These are phyloP conservation scores for Actinernus sp. DNA, from an alignment of 92 coral and sea anemone genomes.

Conservation along the genomic window DNA sequence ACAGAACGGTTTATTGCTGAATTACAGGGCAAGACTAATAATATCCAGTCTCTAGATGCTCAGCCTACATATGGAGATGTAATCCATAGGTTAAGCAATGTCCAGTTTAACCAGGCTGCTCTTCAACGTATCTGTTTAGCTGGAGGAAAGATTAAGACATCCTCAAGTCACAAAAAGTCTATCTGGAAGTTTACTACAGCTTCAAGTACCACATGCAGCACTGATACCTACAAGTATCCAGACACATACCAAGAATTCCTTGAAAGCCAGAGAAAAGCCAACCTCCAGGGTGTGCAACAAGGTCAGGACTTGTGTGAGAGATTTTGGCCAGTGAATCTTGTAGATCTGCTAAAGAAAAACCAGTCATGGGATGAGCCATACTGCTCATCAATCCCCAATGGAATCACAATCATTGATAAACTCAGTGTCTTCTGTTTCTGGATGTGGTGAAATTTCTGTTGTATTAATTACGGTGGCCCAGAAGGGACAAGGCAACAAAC, in stretches of 20 bases:
- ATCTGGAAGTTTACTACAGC: slow-evolving; percentile 1
- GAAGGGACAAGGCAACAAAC: too few species aligned
- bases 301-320: slow-evolving; percentile 22
- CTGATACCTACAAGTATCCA: slow-evolving; percentile 13
- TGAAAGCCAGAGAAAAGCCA: slow-evolving; percentile 10
- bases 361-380: slow-evolving; percentile 19
- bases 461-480: too few species aligned
- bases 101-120: slow-evolving; percentile 8
- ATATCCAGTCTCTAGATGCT: slow-evolving; percentile 19
- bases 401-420: background rate
- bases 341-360: background rate
- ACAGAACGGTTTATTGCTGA: slow-evolving; percentile 31
- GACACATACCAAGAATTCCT: slow-evolving; percentile 13
- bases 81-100: background rate
- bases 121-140: background rate
- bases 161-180: background rate
- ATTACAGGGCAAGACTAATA: slow-evolving; percentile 28
- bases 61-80: slow-evolving; percentile 28
- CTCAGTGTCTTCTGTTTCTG: slow-evolving; percentile 3
- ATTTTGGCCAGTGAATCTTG: slow-evolving; percentile 26
- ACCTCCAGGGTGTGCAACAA: slow-evolving; percentile 17
- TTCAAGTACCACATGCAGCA: background rate
- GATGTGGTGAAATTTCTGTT: too few species aligned
- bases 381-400: slow-evolving; percentile 3
- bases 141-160: background rate